These are phyloP conservation scores for Chlorospingus semifuscus DNA, from an alignment of 2,797 vertebrate genomes.

Conservation along the genomic window DNA sequence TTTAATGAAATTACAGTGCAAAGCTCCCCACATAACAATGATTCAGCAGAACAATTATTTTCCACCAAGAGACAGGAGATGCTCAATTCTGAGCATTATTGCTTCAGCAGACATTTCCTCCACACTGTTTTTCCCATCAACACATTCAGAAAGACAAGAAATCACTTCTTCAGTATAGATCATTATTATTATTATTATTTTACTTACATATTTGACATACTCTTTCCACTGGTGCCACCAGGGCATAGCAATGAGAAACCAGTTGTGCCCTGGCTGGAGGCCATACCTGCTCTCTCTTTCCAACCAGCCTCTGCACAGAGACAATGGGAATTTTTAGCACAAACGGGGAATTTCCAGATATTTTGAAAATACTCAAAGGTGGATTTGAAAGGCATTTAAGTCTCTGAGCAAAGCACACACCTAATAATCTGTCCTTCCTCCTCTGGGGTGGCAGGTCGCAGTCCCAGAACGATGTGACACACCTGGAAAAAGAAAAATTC, in stretches of 20 bases:
- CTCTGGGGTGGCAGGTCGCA: constrained; percentile 92
- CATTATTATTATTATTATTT: neutral
- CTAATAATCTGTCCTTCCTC: constrained; percentile 98
- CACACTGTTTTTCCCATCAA: neutral
- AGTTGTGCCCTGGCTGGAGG: constrained; percentile 91
- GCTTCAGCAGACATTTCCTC: neutral
- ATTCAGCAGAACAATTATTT: constrained; percentile 14
- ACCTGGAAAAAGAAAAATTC: constrained; percentile 77
- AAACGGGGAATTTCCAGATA: neutral
- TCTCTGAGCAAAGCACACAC: constrained; percentile 65
- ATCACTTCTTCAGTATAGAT: neutral
- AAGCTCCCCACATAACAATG: neutral
- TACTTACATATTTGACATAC: constrained; percentile 97
- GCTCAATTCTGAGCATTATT: neutral
- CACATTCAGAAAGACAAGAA: neutral
- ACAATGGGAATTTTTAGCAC: neutral
- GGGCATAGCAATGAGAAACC: constrained; percentile 97
- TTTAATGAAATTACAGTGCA: neutral
- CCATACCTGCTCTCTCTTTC: constrained; percentile 97
- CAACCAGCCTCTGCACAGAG: constrained; percentile 87
- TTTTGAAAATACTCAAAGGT: neutral
- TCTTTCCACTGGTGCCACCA: constrained; percentile 99
- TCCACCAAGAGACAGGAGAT: neutral
- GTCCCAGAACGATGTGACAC: constrained; percentile 95
- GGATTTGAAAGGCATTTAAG: neutral